Evolutionary conservation across 2,888 invertebrate genomes (phyloP).

Genomic region (Drosophila stalkeri): DNA sequence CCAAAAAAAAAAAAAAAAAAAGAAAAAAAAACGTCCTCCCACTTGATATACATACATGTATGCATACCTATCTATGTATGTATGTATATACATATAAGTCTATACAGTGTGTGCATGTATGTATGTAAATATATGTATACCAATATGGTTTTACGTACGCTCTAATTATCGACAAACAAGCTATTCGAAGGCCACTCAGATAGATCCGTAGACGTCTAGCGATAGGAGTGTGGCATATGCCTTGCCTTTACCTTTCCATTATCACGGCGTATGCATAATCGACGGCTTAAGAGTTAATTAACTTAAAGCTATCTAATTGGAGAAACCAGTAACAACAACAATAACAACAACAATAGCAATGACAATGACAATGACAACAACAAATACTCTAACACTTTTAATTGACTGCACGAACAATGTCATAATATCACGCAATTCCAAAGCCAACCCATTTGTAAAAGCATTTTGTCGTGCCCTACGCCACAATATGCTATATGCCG

Average conservation of each 20-base stretch:
- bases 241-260: slow-evolving; percentile 39
- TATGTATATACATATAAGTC: background rate
- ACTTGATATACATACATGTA: background rate
- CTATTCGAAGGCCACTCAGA: slow-evolving; percentile 38
- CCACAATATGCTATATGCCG: slow-evolving; percentile 1
- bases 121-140: background rate
- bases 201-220: slow-evolving; percentile 25
- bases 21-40: slow-evolving; percentile 25
- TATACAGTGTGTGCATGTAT: background rate
- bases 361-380: slow-evolving; percentile 20
- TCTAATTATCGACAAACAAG: slow-evolving; percentile 63
- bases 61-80: background rate
- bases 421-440: slow-evolving; percentile 36
- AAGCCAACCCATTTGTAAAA: slow-evolving; percentile 8
- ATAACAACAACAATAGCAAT: slow-evolving; percentile 6
- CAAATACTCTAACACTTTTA: slow-evolving; percentile 26
- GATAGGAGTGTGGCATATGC: slow-evolving; percentile 24
- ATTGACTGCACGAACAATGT: slow-evolving; percentile 37
- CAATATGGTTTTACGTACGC: slow-evolving; percentile 21
- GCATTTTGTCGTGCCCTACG: slow-evolving; percentile 11
- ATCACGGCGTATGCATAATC: slow-evolving; percentile 51
- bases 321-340: slow-evolving; percentile 24
- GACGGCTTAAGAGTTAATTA: slow-evolving; percentile 60
- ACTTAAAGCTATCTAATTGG: slow-evolving; percentile 59
- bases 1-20: background rate